Conservation (phyloP, 2,797 vertebrate species). For the Amazona ochrocephala region DNA sequence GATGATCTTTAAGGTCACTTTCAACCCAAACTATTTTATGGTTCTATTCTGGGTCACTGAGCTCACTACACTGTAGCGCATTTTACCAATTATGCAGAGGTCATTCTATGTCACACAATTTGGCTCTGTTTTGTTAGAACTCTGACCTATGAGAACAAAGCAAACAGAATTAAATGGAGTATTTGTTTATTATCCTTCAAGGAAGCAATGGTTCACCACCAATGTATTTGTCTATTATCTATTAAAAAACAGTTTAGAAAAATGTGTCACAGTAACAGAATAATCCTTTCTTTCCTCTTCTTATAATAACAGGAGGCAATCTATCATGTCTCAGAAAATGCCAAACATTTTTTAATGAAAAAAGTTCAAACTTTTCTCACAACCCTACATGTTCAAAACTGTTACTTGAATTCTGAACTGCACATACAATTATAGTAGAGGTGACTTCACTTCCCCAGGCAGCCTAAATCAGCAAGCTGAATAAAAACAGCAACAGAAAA, state of each 20-base stretch:
- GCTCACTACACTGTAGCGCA: neutral
- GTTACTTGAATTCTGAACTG: constrained; percentile 33
- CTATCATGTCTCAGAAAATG: constrained; percentile 47
- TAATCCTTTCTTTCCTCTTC: constrained; percentile 7
- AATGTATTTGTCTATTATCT: constrained; percentile 25
- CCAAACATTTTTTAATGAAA: constrained; percentile 50
- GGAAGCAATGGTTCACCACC: constrained; percentile 13
- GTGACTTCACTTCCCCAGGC: constrained; percentile 35
- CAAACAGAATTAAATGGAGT: constrained; percentile 26
- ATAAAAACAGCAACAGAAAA: neutral
- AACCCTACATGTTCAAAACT: constrained; percentile 36
- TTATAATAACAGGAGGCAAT: constrained; percentile 25
- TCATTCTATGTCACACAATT: neutral
- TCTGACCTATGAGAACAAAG: constrained; percentile 21
- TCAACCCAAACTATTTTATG: neutral
- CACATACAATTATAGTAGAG: neutral
- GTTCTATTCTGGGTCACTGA: neutral
- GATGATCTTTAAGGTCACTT: neutral
- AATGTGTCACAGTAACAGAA: constrained; percentile 4
- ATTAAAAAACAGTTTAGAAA: constrained; percentile 22
- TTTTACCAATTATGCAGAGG: neutral
- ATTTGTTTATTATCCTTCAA: constrained; percentile 52
- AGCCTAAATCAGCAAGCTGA: constrained; percentile 44
- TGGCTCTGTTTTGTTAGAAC: neutral
- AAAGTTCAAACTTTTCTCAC: constrained; percentile 72